phyloP scores from a whole-genome alignment of 2,888 invertebrate species.

The Sericinus montela region DNA sequence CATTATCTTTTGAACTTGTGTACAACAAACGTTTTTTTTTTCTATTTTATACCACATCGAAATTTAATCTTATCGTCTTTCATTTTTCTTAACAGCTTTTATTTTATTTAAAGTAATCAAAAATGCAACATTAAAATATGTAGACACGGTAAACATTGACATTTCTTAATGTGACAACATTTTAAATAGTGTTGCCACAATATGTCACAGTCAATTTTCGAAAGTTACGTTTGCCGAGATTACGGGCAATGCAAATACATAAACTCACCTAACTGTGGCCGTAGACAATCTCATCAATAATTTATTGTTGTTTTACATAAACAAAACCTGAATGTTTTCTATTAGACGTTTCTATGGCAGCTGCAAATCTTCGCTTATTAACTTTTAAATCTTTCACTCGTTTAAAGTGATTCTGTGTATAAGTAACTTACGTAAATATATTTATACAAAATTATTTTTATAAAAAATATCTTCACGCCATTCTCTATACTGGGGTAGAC shows the following conservation, averaged over 20 bases:
- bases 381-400: conserved; percentile 6
- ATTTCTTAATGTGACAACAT: background rate
- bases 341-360: background rate
- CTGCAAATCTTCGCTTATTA: background rate
- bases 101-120: too few species aligned
- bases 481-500: too few species aligned
- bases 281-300: conserved; percentile 12
- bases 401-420: too few species aligned
- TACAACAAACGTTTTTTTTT: too few species aligned
- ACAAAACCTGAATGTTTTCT: conserved; percentile 8
- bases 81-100: too few species aligned
- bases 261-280: background rate
- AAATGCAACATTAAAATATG: too few species aligned
- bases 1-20: too few species aligned
- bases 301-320: conserved; percentile 13
- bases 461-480: too few species aligned
- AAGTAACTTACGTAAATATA: too few species aligned
- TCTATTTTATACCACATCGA: too few species aligned
- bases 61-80: too few species aligned
- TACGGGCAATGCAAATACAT: conserved; percentile 8
- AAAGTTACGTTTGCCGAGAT: conserved; percentile 10
- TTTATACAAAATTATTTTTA: too few species aligned
- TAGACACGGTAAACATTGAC: background rate
- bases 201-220: conserved; percentile 10
- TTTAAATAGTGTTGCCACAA: conserved; percentile 8